Evolutionary conservation across 2,797 vertebrate species (phyloP), one percentile per base, ranked within the genome.

Genomic region (Ctenochaetus hawaiiensis): DNA sequence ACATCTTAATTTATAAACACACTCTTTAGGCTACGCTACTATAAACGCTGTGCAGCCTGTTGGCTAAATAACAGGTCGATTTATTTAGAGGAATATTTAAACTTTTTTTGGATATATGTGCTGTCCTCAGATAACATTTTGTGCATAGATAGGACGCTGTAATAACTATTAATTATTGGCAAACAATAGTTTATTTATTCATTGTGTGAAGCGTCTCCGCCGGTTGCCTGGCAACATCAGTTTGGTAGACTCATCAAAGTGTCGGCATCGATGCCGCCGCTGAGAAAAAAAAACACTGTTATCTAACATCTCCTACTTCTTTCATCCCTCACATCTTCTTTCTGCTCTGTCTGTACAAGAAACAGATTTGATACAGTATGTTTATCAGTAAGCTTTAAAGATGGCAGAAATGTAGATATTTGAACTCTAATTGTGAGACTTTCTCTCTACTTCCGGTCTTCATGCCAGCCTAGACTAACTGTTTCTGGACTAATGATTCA

Each of bases 121-220:
- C 48, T 53, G 6, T 53, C 6, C 51, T 13, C 6, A 16, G 14
- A 26, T 53, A 22, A 16, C 1, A 14, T 30, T 17, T 17, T 16
- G 52, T 34, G 8, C 2, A 26, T 54, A 7, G 14, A 14, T 14
- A 14, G 44, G 13, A 14, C 1, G 37, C n/a, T 12, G 57, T 39
- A 58, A 58, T 39, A 58, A 58, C 18, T 6, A 20, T 39, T 58
- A n/a, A 20, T 12, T 58, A 2, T 41, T 13, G 34, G 6, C 9
- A n/a, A 57, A 57, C 56, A 57, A 57, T 57, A 37, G 53, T 57
- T 57, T 34, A 57, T 39, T 57, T 34, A 57, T 39, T 5, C 34
- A 11, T 58, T n/a, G 17, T 56, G 17, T 59, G 57, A 6, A 41
- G 37, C 7, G 20, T 45, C 41, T 10, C 3, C 3, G 2, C n/a